These are phyloP conservation scores for Phenganax marumi DNA, from an alignment of 92 coral and sea anemone species.

Conservation along the genomic window DNA sequence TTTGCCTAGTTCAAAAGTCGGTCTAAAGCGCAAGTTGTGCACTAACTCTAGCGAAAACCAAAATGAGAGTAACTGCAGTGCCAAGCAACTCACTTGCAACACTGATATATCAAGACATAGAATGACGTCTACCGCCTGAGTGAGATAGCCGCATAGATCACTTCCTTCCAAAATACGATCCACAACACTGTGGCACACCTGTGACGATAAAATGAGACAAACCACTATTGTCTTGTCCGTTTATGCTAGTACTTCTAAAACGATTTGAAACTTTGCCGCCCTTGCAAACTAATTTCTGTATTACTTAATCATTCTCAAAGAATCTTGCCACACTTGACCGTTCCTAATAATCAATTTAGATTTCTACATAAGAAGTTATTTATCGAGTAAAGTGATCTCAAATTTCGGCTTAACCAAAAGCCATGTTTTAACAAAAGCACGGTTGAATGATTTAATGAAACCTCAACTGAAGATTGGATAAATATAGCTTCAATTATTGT, in stretches of 20 bases:
- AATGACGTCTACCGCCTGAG: slow-evolving; percentile 92
- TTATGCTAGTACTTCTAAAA: no score
- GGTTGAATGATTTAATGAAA: no score
- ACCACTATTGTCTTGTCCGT: no score
- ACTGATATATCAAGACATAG: slow-evolving; percentile 88
- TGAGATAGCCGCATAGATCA: slow-evolving; percentile 80
- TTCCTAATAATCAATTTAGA: no score
- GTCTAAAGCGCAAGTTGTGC: background rate
- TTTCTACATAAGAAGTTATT: no score
- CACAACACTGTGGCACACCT: slow-evolving; percentile 89
- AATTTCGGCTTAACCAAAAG: no score
- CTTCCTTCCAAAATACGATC: slow-evolving; percentile 92
- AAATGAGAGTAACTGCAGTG: background rate
- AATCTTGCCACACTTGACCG: background rate
- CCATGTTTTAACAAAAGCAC: no score
- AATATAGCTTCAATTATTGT: no score
- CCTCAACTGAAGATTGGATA: no score
- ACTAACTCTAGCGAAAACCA: background rate
- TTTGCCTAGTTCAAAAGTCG: no score
- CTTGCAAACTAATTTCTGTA: background rate
- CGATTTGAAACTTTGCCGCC: no score
- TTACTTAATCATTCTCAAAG: background rate
- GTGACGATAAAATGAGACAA: background rate
- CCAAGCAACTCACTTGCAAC: slow-evolving; percentile 65
- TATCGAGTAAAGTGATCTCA: no score